phyloP scores from a whole-genome alignment of 2,797 vertebrate species.

The Sternarchorhynchus goeldii region DNA sequence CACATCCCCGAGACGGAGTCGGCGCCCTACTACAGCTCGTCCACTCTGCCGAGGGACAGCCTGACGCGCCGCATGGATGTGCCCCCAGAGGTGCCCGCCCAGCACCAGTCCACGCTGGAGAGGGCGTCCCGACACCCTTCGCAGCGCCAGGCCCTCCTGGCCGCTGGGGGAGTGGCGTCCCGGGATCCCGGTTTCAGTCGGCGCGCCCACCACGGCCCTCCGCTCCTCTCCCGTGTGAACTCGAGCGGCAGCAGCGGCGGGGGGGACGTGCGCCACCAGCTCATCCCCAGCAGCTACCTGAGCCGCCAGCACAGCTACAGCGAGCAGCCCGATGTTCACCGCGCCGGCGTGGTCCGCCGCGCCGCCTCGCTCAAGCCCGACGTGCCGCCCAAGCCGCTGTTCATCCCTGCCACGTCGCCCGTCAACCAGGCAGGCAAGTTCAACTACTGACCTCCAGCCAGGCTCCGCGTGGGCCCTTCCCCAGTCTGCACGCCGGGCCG shows the following conservation, averaged over 20 bases:
- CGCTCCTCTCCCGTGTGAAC: slow-evolving; percentile 84
- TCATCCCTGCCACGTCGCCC: slow-evolving; percentile 79
- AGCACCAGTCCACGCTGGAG: slow-evolving; percentile 79
- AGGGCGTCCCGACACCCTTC: slow-evolving; percentile 70
- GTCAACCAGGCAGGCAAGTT: slow-evolving; percentile 79
- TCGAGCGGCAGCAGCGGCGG: slow-evolving; percentile 70
- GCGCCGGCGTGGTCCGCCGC: slow-evolving; percentile 80
- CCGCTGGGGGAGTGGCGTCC: slow-evolving; percentile 73
- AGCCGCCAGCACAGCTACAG: slow-evolving; percentile 82
- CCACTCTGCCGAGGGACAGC: slow-evolving; percentile 82
- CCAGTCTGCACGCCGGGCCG: slow-evolving; percentile 35
- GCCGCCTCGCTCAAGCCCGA: slow-evolving; percentile 82
- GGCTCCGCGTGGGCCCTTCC: slow-evolving; percentile 55
- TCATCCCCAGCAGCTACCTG: slow-evolving; percentile 79
- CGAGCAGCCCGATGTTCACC: slow-evolving; percentile 76
- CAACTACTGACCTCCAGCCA: slow-evolving; percentile 78
- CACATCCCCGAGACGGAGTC: slow-evolving; percentile 80
- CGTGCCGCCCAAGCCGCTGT: slow-evolving; percentile 76
- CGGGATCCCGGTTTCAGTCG: slow-evolving; percentile 84
- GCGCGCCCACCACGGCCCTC: slow-evolving; percentile 73
- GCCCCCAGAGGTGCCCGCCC: slow-evolving; percentile 79
- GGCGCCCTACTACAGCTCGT: slow-evolving; percentile 80
- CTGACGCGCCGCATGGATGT: slow-evolving; percentile 86
- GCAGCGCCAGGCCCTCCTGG: slow-evolving; percentile 82
- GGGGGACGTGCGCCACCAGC: slow-evolving; percentile 76